phyloP scores from a whole-genome alignment of 2,113 vertebrate species.

The Gymnarchus niloticus region DNA sequence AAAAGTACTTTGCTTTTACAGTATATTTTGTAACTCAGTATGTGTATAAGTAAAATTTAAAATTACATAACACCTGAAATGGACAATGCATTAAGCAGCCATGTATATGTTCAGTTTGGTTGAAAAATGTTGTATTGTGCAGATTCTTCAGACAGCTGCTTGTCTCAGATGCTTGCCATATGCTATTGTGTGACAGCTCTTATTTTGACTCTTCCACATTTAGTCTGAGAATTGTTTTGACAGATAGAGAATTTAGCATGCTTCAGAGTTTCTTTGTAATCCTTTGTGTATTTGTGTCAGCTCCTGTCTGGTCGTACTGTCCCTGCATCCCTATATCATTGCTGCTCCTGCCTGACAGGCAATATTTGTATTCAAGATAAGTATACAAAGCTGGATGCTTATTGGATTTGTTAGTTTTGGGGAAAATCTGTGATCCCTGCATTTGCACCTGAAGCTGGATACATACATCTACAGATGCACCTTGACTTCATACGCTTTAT shows the following conservation, averaged over 20 bases:
- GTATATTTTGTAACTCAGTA: background rate
- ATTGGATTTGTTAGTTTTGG: background rate
- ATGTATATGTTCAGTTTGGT: background rate
- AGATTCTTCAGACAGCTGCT: background rate
- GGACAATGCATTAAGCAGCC: background rate
- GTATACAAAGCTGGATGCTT: conserved; percentile 1
- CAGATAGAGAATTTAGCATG: background rate
- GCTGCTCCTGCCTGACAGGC: background rate
- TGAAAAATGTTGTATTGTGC: background rate
- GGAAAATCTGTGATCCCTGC: background rate
- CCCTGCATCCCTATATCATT: background rate
- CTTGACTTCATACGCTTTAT: background rate
- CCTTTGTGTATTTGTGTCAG: conserved; percentile 9
- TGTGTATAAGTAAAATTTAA: background rate
- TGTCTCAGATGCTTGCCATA: background rate
- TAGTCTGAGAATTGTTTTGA: background rate
- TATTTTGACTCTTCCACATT: background rate
- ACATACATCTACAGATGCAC: background rate
- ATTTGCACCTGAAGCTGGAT: background rate
- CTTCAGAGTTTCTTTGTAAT: conserved; percentile 2
- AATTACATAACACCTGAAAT: background rate
- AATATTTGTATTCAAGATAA: background rate
- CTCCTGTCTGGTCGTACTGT: background rate
- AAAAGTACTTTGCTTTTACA: background rate
- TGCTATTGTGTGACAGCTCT: background rate